Conservation (phyloP, 2,888 invertebrate genomes). For the Eulithis testata region DNA sequence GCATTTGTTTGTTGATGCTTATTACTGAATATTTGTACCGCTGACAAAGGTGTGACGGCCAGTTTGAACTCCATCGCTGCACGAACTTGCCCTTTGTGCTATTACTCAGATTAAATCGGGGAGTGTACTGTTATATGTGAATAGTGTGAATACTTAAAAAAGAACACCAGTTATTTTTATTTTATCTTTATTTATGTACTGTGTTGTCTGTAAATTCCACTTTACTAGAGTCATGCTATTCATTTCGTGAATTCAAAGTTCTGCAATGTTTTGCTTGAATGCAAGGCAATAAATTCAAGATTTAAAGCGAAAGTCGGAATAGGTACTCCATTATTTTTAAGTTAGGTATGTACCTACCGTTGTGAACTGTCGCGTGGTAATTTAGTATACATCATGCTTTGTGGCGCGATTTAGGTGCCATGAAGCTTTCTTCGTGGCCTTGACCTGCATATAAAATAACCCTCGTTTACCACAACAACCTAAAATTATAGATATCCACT, state of each 20-base stretch:
- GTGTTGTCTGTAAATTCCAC: neutral
- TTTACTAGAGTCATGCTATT: constrained; percentile 1
- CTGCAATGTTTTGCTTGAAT: constrained; percentile 18
- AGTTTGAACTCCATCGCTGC: constrained; percentile 27
- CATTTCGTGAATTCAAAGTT: constrained; percentile 12
- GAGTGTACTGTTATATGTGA: constrained; percentile 16
- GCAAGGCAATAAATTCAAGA: constrained; percentile 27
- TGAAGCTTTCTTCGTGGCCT: constrained; percentile 48
- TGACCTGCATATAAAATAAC: constrained; percentile 45
- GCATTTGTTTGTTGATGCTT: constrained; percentile 35
- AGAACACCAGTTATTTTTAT: no score
- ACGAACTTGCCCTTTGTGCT: constrained; percentile 34
- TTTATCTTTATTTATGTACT: neutral
- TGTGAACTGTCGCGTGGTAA: constrained; percentile 41
- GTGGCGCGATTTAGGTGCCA: constrained; percentile 44
- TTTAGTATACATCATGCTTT: constrained; percentile 39
- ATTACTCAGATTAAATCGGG: constrained; percentile 25
- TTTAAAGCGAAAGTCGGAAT: constrained; percentile 28
- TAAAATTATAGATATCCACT: constrained; percentile 35
- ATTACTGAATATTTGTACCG: constrained; percentile 31
- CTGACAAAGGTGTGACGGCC: constrained; percentile 37
- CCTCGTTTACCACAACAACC: constrained; percentile 39
- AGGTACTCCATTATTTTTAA: constrained; percentile 31
- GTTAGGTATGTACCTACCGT: constrained; percentile 32
- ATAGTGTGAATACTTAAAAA: neutral